Percentiles rank a stretch among this genome's conserved stretches.
Evolutionary conservation across 2,113 vertebrate genomes (phyloP).

Genomic region (mouse (Mus musculus)): GRCm39 chr9:27448001-27448500

Average conservation of each 20-base stretch:
- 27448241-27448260: background rate
- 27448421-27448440: background rate
- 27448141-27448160: conserved; percentile 24
- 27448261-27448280: background rate
- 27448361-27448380: background rate
- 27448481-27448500: background rate
- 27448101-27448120: conserved; percentile 29
- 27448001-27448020: background rate
- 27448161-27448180: conserved; percentile 66
- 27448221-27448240: background rate
- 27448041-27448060: background rate
- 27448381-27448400: background rate
- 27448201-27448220: conserved; percentile 23
- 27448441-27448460: background rate
- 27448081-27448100: background rate
- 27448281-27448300: background rate
- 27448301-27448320: background rate
- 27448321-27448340: background rate
- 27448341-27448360: fast-evolving
- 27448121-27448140: background rate
- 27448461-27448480: background rate
- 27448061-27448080: conserved; percentile 16
- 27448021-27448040: background rate
- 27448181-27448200: conserved; percentile 27
- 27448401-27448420: background rate